phyloP scores from a whole-genome alignment of 2,113 vertebrate species.

The Oryzias curvinotus region DNA sequence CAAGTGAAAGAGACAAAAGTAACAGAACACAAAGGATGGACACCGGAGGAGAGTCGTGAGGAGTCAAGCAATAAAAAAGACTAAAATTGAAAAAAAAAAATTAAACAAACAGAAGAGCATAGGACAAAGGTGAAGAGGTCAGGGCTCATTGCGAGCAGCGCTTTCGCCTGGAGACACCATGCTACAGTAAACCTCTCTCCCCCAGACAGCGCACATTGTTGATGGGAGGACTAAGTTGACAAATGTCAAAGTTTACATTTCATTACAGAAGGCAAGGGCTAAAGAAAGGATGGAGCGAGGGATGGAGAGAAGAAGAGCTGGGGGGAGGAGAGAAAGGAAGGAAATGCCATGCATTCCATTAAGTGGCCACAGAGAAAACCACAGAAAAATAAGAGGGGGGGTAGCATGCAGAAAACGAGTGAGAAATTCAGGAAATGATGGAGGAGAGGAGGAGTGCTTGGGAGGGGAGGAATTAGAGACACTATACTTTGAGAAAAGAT shows the following conservation, averaged over 20 bases:
- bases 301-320: constrained; percentile 24
- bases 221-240: constrained; percentile 51
- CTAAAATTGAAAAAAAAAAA: constrained; percentile 15
- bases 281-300: constrained; percentile 21
- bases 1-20: constrained; percentile 33
- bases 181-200: constrained; percentile 34
- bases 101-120: constrained; percentile 28
- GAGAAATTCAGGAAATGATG: constrained; percentile 31
- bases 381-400: constrained; percentile 42
- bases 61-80: constrained; percentile 10
- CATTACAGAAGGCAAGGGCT: constrained; percentile 52
- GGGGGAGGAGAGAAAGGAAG: constrained; percentile 34
- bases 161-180: constrained; percentile 36
- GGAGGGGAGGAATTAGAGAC: constrained; percentile 21
- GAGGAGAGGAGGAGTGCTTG: background rate
- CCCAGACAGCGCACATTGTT: constrained; percentile 29
- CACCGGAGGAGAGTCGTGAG: constrained; percentile 19
- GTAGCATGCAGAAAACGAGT: constrained; percentile 33
- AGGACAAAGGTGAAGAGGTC: constrained; percentile 37
- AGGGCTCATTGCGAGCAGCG: constrained; percentile 12
- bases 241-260: constrained; percentile 76
- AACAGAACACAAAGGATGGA: constrained; percentile 23
- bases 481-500: constrained; percentile 35
- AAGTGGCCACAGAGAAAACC: constrained; percentile 70
- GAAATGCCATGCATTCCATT: constrained; percentile 77